A percentile compares a stretch with the other conserved stretches of the same genome.
Conservation (phyloP, 2,888 invertebrate species). For the Epinotia nisella region DNA sequence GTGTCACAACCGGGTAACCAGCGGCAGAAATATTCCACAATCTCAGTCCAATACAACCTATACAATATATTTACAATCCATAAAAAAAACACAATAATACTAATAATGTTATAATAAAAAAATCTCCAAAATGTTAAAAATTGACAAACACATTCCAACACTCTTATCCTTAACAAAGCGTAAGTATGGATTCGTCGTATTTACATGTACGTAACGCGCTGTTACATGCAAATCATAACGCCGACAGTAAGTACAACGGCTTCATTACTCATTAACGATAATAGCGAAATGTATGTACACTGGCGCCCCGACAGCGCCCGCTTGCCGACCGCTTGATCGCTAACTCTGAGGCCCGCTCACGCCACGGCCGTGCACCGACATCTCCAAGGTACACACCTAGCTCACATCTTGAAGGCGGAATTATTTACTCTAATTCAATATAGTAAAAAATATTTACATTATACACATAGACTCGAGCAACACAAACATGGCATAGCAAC, state of each 20-base stretch:
- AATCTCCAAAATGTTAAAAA: slow-evolving; percentile 78
- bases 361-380: slow-evolving; percentile 48
- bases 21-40: slow-evolving; percentile 60
- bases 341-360: slow-evolving; percentile 14
- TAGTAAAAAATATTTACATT: slow-evolving; percentile 78
- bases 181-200: slow-evolving; percentile 80
- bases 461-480: slow-evolving; percentile 77
- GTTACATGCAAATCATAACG: slow-evolving; percentile 78
- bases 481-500: slow-evolving; percentile 65
- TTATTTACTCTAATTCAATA: slow-evolving; percentile 62
- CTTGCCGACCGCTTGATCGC: slow-evolving; percentile 25
- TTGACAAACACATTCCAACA: slow-evolving; percentile 82
- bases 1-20: slow-evolving; percentile 63
- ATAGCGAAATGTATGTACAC: slow-evolving; percentile 42
- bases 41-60: slow-evolving; percentile 72
- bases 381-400: slow-evolving; percentile 59
- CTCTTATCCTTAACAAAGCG: slow-evolving; percentile 83
- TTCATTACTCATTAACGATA: slow-evolving; percentile 30
- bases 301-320: slow-evolving; percentile 47
- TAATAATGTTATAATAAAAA: slow-evolving; percentile 59
- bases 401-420: slow-evolving; percentile 79
- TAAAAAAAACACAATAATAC: slow-evolving; percentile 71
- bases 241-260: slow-evolving; percentile 74
- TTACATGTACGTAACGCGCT: slow-evolving; percentile 72
- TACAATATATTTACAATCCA: slow-evolving; percentile 50